Percentiles rank a stretch among this genome's conserved stretches.
phyloP scores from a whole-genome alignment of 2,888 invertebrate genomes.

The Hoplodrina blanda region DNA sequence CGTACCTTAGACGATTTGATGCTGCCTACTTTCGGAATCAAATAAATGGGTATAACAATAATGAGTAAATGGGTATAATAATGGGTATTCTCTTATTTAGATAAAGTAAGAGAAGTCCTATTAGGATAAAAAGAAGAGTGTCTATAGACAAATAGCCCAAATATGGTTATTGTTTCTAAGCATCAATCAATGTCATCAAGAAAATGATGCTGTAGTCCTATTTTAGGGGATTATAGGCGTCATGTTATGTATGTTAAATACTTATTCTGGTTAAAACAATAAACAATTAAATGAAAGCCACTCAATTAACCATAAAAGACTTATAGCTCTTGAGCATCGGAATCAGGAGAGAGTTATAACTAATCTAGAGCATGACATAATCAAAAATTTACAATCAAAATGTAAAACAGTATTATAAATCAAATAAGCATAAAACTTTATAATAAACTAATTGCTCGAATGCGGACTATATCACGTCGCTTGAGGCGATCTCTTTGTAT shows the following conservation, averaged over 20 bases:
- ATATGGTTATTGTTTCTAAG: too few relatives aligned
- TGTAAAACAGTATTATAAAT: constrained; percentile 47
- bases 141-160: too few relatives aligned
- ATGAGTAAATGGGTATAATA: too few relatives aligned
- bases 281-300: not conserved
- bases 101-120: too few relatives aligned
- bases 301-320: too few relatives aligned
- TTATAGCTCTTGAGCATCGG: constrained; percentile 13
- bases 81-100: too few relatives aligned
- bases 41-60: too few relatives aligned
- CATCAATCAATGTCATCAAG: too few relatives aligned
- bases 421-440: constrained; percentile 24
- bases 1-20: constrained; percentile 6
- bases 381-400: constrained; percentile 32
- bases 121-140: too few relatives aligned
- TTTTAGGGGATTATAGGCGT: too few relatives aligned
- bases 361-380: constrained; percentile 21
- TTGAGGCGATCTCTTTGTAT: constrained; percentile 43
- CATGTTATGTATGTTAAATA: too few relatives aligned
- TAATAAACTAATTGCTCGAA: constrained; percentile 38
- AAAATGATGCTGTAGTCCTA: too few relatives aligned
- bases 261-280: not conserved
- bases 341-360: constrained; percentile 4
- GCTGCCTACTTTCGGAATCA: not conserved
- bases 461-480: constrained; percentile 35